Evolutionary conservation across 92 coral and sea anemone genomes (phyloP).

Genomic region (Zoanthus gigantus): DNA sequence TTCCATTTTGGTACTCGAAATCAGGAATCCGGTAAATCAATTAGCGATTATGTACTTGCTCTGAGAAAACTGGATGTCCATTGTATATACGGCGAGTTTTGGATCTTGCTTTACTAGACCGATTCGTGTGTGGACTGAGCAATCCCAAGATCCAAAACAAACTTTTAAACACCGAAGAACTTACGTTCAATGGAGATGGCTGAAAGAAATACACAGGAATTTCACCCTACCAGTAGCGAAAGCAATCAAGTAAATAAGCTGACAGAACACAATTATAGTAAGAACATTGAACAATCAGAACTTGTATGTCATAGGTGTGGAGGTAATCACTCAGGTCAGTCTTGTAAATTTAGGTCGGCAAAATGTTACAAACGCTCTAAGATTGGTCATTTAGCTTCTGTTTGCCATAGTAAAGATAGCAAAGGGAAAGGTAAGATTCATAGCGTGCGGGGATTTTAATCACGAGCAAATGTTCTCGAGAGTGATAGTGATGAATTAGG

Average conservation of each 20-base stretch:
- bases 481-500: slow-evolving; percentile 43
- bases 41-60: slow-evolving; percentile 56
- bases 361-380: slow-evolving; percentile 62
- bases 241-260: not conserved
- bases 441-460: not conserved
- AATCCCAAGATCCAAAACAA: slow-evolving; percentile 63
- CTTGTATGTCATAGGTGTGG: slow-evolving; percentile 58
- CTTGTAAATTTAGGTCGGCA: slow-evolving; percentile 58
- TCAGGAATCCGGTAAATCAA: slow-evolving; percentile 51
- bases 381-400: slow-evolving; percentile 46
- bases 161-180: slow-evolving; percentile 46
- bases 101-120: slow-evolving; percentile 61
- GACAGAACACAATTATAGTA: too few species aligned
- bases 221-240: slow-evolving; percentile 42
- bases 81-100: slow-evolving; percentile 64
- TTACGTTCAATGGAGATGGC: slow-evolving; percentile 79
- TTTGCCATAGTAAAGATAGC: not conserved
- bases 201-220: slow-evolving; percentile 64
- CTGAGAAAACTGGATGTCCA: slow-evolving; percentile 59
- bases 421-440: slow-evolving; percentile 40
- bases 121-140: slow-evolving; percentile 71
- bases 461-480: not conserved
- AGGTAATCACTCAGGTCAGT: slow-evolving; percentile 58
- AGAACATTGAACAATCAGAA: too few species aligned
- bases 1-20: slow-evolving; percentile 61